Conservation (phyloP, 2,888 invertebrate species). For the Limnephilus rhombicus region DNA sequence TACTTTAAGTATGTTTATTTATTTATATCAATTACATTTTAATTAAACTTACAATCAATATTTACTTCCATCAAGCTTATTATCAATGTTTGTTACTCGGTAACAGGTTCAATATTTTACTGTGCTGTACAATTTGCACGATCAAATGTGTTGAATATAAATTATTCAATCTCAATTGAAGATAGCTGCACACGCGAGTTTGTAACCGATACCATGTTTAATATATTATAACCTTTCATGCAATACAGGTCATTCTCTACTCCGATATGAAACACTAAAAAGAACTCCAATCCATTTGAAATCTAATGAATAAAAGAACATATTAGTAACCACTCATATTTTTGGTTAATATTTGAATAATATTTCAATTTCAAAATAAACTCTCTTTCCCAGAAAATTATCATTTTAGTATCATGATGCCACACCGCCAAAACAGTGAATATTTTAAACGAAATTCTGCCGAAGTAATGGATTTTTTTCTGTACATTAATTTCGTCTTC, state of each 20-base stretch:
- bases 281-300: neutral
- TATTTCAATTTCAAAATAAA: neutral
- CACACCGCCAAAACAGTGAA: neutral
- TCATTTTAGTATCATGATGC: neutral
- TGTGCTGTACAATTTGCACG: neutral
- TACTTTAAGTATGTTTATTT: neutral
- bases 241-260: neutral
- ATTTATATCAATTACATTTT: neutral
- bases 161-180: slow-evolving; percentile 12
- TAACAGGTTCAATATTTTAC: neutral
- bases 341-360: neutral
- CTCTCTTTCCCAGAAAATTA: neutral
- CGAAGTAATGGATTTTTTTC: neutral
- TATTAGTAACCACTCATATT: neutral
- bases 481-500: neutral
- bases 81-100: neutral
- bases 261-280: neutral
- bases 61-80: neutral
- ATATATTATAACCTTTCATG: neutral
- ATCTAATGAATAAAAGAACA: neutral
- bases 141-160: neutral
- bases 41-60: neutral
- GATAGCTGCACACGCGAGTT: slow-evolving; percentile 8
- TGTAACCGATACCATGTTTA: neutral
- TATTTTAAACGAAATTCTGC: neutral